Conservation (phyloP, 2,797 vertebrate genomes). For the Synaphobranchus kaupii region DNA sequence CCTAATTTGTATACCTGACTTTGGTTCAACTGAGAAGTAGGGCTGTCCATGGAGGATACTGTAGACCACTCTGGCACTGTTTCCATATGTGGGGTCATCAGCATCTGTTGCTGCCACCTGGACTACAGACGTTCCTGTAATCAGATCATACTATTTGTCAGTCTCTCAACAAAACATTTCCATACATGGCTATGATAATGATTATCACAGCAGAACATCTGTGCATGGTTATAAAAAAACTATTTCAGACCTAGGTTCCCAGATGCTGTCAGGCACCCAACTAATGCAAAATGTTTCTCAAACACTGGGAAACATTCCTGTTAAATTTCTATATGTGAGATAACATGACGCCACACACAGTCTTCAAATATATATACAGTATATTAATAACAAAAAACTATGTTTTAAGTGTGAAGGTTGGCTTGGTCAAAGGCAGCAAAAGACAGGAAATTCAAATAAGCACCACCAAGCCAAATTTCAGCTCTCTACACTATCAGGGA, state of each 20-base stretch:
- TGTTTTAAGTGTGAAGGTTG: too few relatives aligned
- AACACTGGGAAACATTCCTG: not conserved
- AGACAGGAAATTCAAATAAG: too few relatives aligned
- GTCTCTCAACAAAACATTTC: not conserved
- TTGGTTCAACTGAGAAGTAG: slow-evolving; percentile 96
- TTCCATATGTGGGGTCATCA: slow-evolving; percentile 93
- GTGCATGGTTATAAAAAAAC: not conserved
- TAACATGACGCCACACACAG: not conserved
- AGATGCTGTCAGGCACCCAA: not conserved
- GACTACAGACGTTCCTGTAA: slow-evolving; percentile 89
- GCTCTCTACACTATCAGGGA: too few relatives aligned
- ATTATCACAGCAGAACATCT: not conserved
- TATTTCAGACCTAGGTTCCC: not conserved
- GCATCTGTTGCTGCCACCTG: slow-evolving; percentile 95
- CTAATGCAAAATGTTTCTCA: not conserved
- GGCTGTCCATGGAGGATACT: slow-evolving; percentile 95
- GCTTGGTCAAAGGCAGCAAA: too few relatives aligned
- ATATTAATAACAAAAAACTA: too few relatives aligned
- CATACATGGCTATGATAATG: not conserved
- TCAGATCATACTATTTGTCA: slow-evolving; percentile 7
- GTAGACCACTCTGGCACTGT: slow-evolving; percentile 93
- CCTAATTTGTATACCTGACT: slow-evolving; percentile 78
- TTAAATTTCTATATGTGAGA: not conserved
- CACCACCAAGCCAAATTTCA: too few relatives aligned
- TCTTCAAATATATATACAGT: not conserved